Evolutionary conservation across 2,888 invertebrate genomes (phyloP).

Genomic region (Trimorus sp.): DNA sequence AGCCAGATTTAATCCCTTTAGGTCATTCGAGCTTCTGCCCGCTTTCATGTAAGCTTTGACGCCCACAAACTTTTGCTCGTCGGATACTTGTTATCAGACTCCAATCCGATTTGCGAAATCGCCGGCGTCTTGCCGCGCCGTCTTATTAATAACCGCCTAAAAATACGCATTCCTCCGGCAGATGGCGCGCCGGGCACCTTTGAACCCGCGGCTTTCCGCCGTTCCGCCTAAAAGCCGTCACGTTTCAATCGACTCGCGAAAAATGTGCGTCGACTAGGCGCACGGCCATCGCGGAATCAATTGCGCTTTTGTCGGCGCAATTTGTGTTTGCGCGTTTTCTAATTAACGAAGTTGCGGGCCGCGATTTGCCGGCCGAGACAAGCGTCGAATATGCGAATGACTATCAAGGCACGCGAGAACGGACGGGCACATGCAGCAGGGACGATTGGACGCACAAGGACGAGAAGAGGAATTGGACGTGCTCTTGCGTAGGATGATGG

Average conservation of each 20-base stretch:
- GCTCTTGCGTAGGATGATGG: conserved; percentile 75
- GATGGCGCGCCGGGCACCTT: conserved; percentile 33
- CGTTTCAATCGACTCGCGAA: conserved; percentile 55
- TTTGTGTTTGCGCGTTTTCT: conserved; percentile 79
- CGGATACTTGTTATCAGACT: conserved; percentile 51
- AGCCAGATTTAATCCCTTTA: conserved; percentile 73
- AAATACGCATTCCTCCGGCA: conserved; percentile 13
- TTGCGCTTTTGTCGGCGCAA: conserved; percentile 70
- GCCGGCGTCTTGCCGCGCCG: conserved; percentile 33
- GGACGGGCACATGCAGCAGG: conserved; percentile 54
- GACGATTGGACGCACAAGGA: conserved; percentile 60
- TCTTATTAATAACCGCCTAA: conserved; percentile 30
- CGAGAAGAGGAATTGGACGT: conserved; percentile 64
- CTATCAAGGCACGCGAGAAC: conserved; percentile 65
- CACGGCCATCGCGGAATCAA: conserved; percentile 61
- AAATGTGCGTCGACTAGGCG: conserved; percentile 54
- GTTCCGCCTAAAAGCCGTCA: conserved; percentile 36
- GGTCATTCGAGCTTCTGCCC: conserved; percentile 67
- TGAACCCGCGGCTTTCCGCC: conserved; percentile 30
- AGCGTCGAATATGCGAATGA: conserved; percentile 65
- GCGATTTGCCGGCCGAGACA: conserved; percentile 57
- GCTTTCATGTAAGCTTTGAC: conserved; percentile 68
- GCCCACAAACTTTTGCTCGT: conserved; percentile 63
- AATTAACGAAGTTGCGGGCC: conserved; percentile 78
- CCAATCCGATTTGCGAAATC: conserved; percentile 51